Evolutionary conservation across 2,888 invertebrate species (phyloP).

Genomic region (Lasioglossum oenotherae): DNA sequence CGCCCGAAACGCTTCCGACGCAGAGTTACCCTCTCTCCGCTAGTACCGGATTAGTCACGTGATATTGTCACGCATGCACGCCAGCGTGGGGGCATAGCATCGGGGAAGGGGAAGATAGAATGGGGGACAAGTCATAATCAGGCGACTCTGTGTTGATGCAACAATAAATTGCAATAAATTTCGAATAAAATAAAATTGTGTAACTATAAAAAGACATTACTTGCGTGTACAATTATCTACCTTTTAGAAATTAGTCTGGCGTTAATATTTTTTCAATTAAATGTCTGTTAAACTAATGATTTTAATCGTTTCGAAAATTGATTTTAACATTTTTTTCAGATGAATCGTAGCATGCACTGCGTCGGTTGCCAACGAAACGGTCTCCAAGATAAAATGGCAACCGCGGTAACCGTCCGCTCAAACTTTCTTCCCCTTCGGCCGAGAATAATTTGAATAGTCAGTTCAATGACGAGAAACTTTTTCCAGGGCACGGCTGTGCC

Average conservation of each 20-base stretch:
- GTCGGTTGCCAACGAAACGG: conserved; percentile 14
- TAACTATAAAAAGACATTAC: neutral
- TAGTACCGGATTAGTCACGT: too few species aligned
- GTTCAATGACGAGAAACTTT: conserved; percentile 67
- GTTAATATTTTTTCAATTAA: neutral
- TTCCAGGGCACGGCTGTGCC: conserved; percentile 47
- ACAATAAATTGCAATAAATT: neutral
- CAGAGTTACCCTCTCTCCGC: neutral
- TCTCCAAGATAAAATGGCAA: conserved; percentile 38
- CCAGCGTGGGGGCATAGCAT: too few species aligned
- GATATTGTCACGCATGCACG: too few species aligned
- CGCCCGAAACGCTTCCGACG: neutral
- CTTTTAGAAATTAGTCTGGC: neutral
- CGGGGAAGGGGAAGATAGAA: too few species aligned
- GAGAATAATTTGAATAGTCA: conserved; percentile 69
- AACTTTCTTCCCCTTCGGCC: conserved; percentile 52
- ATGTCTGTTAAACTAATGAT: neutral
- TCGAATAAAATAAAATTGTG: neutral
- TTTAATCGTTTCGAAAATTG: neutral
- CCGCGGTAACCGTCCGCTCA: conserved; percentile 31
- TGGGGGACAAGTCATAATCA: too few species aligned
- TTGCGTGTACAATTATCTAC: neutral
- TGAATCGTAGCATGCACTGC: neutral
- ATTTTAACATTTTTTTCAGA: neutral
- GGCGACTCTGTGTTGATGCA: too few species aligned